phyloP scores from a whole-genome alignment of 1,140 invertebrate genomes.

The Helicoverpa armigera region DNA sequence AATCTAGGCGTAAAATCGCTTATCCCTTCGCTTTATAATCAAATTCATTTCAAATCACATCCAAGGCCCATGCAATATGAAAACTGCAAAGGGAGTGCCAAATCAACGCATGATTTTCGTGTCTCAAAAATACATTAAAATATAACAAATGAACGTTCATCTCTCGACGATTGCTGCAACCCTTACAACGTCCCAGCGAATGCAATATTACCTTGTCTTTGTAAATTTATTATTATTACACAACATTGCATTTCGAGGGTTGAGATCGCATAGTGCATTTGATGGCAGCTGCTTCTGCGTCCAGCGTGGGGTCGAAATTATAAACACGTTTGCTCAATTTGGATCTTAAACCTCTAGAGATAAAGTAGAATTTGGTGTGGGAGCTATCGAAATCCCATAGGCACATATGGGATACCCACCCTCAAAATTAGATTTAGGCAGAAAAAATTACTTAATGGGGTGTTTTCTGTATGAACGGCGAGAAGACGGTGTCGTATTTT shows the following conservation, averaged over 20 bases:
- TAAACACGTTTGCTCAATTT: conserved; percentile 47
- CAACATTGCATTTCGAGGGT: conserved; percentile 78
- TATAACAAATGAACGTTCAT: conserved; percentile 42
- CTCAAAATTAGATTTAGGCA: conserved; percentile 78
- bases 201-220: conserved; percentile 74
- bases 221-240: conserved; percentile 82
- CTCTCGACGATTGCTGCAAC: conserved; percentile 67
- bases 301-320: conserved; percentile 54
- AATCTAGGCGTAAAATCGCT: conserved; percentile 6
- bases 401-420: conserved; percentile 80
- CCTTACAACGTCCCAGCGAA: conserved; percentile 64
- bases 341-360: conserved; percentile 30
- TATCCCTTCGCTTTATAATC: conserved; percentile 20
- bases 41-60: conserved; percentile 32
- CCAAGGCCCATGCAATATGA: conserved; percentile 16
- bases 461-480: conserved; percentile 81
- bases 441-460: conserved; percentile 85
- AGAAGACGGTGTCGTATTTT: conserved; percentile 55
- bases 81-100: conserved; percentile 22
- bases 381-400: conserved; percentile 65
- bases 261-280: conserved; percentile 70
- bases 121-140: conserved; percentile 42
- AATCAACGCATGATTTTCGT: conserved; percentile 29
- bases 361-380: conserved; percentile 54
- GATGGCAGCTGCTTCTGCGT: conserved; percentile 72